Percentiles rank a stretch among this genome's conserved stretches.
phyloP scores from a whole-genome alignment of 2,888 invertebrate genomes.

The Pristionchus entomophagus region DNA sequence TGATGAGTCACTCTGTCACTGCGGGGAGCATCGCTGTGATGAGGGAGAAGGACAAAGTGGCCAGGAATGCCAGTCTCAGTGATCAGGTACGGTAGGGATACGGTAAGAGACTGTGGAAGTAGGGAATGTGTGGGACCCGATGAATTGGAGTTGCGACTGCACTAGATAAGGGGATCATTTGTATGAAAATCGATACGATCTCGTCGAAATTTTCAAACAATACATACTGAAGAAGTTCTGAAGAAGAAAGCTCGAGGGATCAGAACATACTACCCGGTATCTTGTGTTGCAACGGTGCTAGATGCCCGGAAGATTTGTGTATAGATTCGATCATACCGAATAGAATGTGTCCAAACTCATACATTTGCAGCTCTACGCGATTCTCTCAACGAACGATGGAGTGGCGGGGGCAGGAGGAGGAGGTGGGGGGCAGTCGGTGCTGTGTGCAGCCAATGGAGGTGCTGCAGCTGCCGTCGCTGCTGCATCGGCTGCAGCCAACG shows the following conservation, averaged over 20 bases:
- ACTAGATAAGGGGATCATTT: background rate
- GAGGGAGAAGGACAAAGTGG: conserved; percentile 45
- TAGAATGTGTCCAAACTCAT: too few relatives aligned
- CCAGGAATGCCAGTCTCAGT: conserved; percentile 25
- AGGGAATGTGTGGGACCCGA: background rate
- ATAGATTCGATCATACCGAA: background rate
- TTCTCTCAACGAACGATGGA: background rate
- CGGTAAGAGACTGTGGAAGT: background rate
- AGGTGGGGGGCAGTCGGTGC: too few relatives aligned
- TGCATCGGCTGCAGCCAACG: background rate
- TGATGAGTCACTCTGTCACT: conserved; percentile 16
- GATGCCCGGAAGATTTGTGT: background rate
- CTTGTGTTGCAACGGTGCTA: background rate
- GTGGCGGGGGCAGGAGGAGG: background rate
- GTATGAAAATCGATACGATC: background rate
- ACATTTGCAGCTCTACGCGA: conserved; percentile 32
- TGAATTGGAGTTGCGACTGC: background rate
- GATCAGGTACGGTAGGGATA: conserved; percentile 43
- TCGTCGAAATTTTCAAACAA: background rate
- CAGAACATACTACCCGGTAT: background rate
- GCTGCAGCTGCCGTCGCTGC: background rate
- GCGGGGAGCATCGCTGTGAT: background rate
- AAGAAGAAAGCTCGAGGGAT: too few relatives aligned
- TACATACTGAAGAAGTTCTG: too few relatives aligned
- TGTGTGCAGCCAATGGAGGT: conserved; percentile 1